Percentiles rank a stretch among this genome's conserved stretches.
phyloP scores from a whole-genome alignment of 2,797 vertebrate species.

The Urophycis tenuis region DNA sequence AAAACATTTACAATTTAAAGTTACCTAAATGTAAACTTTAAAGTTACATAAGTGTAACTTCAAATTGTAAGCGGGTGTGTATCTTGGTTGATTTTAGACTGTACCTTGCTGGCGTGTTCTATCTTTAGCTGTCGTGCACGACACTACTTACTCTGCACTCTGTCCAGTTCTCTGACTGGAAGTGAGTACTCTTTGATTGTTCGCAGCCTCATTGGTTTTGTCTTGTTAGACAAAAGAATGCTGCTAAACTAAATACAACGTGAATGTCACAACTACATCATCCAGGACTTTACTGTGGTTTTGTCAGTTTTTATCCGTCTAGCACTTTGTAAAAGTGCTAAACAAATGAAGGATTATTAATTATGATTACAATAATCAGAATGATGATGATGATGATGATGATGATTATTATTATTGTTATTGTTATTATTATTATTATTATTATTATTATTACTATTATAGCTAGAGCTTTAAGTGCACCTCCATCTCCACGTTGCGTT shows the following conservation, averaged over 20 bases:
- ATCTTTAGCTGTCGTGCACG: not conserved
- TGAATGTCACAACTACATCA: not conserved
- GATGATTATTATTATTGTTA: no score
- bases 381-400: no score
- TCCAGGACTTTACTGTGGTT: not conserved
- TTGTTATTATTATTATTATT: not conserved
- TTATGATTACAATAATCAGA: no score
- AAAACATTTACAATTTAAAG: not conserved
- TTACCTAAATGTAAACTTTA: no score
- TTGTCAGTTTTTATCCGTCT: no score
- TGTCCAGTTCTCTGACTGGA: not conserved
- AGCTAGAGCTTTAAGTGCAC: not conserved
- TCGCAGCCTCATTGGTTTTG: not conserved
- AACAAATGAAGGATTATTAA: not conserved
- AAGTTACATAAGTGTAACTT: no score
- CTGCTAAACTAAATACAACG: not conserved
- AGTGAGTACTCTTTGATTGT: not conserved
- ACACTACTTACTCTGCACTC: not conserved
- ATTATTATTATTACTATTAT: not conserved
- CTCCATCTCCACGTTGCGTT: not conserved
- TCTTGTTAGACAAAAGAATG: not conserved
- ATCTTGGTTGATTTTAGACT: not conserved
- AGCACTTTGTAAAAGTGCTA: not conserved
- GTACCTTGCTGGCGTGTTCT: not conserved
- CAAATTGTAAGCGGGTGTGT: not conserved